Conservation (phyloP, 1,140 invertebrate species). For the Cotesia chilonis region DNA sequence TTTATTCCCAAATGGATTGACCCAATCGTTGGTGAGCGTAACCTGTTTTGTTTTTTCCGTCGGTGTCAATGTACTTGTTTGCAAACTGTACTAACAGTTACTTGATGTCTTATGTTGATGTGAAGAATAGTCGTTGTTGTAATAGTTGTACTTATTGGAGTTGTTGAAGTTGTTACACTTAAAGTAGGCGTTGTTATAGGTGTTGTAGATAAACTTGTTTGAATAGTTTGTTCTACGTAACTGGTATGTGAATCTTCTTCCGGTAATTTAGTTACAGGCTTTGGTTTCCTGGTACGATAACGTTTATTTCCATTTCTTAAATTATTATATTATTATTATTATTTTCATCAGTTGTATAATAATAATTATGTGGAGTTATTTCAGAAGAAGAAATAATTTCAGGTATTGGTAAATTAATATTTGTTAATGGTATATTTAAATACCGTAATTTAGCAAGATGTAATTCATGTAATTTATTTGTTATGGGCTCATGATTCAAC, state of each 20-base stretch:
- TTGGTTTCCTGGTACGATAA: constrained; percentile 29
- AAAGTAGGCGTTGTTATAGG: background rate
- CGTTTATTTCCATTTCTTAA: constrained; percentile 15
- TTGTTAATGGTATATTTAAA: background rate
- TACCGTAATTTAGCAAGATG: constrained; percentile 5
- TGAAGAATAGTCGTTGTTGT: too few species aligned
- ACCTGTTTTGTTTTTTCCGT: too few species aligned
- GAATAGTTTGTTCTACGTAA: constrained; percentile 18
- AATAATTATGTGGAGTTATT: background rate
- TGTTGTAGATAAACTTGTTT: constrained; percentile 6
- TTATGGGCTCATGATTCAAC: background rate
- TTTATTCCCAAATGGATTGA: constrained; percentile 33
- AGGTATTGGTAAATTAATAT: constrained; percentile 5
- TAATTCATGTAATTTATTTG: constrained; percentile 1
- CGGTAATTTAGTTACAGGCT: background rate
- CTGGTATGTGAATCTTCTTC: constrained; percentile 12
- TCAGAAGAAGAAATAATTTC: constrained; percentile 1
- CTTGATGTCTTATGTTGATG: too few species aligned
- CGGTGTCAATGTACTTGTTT: too few species aligned
- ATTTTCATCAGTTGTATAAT: constrained; percentile 3
- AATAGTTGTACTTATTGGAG: background rate
- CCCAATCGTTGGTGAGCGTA: too few species aligned
- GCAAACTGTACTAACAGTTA: too few species aligned
- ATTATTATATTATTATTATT: constrained; percentile 3
- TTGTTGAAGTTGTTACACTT: background rate